These are phyloP conservation scores for Drosophila subsilvestris DNA, from an alignment of 2,888 invertebrate species.

Conservation along the genomic window DNA sequence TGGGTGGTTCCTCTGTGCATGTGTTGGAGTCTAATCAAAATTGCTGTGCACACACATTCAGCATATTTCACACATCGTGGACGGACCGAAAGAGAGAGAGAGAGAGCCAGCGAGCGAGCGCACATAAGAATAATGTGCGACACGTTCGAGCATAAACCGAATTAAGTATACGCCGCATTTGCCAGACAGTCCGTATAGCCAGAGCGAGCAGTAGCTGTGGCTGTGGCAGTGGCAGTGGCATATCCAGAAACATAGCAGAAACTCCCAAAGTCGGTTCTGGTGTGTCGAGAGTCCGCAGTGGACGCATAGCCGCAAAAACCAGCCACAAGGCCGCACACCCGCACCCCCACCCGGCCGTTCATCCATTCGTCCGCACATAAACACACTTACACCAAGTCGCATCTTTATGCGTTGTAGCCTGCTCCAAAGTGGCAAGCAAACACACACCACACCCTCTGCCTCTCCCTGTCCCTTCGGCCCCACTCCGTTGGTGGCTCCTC, in stretches of 20 bases:
- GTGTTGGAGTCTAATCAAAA: conserved; percentile 61
- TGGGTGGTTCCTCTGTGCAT: neutral
- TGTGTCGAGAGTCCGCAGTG: conserved; percentile 47
- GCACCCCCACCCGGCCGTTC: conserved; percentile 20
- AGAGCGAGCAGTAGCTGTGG: conserved; percentile 11
- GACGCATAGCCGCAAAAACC: conserved; percentile 50
- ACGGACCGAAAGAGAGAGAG: conserved; percentile 3
- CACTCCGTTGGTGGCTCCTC: conserved; percentile 8
- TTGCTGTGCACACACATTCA: conserved; percentile 71
- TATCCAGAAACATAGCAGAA: conserved; percentile 5
- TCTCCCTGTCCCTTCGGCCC: neutral
- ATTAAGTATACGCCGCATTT: conserved; percentile 77
- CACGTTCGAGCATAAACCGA: conserved; percentile 76
- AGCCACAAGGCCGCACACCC: conserved; percentile 48
- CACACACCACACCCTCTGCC: conserved; percentile 27
- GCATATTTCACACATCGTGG: conserved; percentile 78
- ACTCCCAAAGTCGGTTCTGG: conserved; percentile 2
- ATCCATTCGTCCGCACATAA: conserved; percentile 18
- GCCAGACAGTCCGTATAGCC: conserved; percentile 49
- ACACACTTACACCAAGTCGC: conserved; percentile 49
- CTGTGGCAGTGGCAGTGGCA: neutral
- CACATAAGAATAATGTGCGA: conserved; percentile 74
- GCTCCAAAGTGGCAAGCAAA: conserved; percentile 65
- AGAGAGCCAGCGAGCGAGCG: conserved; percentile 14
- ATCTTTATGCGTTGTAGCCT: conserved; percentile 72